phyloP scores from a whole-genome alignment of 2,888 invertebrate genomes.

The Rhagophthalmus giganteus region DNA sequence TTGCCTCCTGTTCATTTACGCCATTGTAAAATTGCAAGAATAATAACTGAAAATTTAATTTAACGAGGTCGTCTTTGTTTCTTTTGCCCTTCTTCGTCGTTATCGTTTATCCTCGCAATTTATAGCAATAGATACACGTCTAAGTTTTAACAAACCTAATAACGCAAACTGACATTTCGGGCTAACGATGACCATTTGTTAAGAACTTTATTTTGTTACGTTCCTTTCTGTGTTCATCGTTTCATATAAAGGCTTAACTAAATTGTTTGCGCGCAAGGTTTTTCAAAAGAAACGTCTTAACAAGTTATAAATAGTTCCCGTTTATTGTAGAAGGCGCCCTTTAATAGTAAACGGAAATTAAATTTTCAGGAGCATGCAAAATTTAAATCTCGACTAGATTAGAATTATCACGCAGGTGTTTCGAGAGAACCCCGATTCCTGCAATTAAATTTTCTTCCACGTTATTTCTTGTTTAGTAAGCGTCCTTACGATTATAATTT shows the following conservation, averaged over 20 bases:
- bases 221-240: constrained; percentile 28
- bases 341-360: constrained; percentile 30
- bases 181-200: constrained; percentile 42
- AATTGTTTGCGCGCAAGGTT: constrained; percentile 9
- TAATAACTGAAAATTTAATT: constrained; percentile 20
- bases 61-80: constrained; percentile 8
- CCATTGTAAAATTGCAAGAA: constrained; percentile 3
- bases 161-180: constrained; percentile 38
- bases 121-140: constrained; percentile 34
- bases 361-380: constrained; percentile 21
- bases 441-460: constrained; percentile 18
- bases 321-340: constrained; percentile 16
- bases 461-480: constrained; percentile 21
- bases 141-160: constrained; percentile 40
- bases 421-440: constrained; percentile 17
- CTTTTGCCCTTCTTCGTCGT: constrained; percentile 12
- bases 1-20: constrained; percentile 18
- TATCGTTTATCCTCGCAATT: constrained; percentile 27
- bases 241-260: constrained; percentile 16
- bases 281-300: constrained; percentile 20
- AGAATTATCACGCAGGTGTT: constrained; percentile 20
- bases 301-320: constrained; percentile 16
- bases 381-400: constrained; percentile 24
- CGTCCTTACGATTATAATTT: constrained; percentile 16
- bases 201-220: constrained; percentile 38